Conservation (phyloP, 2,797 vertebrate genomes). For the Ciconia nigra region DNA sequence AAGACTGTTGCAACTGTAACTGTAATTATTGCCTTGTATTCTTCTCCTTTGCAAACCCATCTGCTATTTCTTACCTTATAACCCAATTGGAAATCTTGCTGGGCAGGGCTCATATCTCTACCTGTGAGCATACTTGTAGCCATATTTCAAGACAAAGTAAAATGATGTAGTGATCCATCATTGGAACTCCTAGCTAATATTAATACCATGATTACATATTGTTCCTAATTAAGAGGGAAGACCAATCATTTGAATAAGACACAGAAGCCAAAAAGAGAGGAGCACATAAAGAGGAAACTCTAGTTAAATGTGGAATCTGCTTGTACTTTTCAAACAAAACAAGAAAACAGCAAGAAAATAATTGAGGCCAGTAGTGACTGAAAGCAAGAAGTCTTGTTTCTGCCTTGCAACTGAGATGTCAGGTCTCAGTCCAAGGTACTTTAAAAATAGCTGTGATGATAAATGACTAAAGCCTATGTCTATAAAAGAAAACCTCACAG, state of each 20-base stretch:
- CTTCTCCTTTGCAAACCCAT: background rate
- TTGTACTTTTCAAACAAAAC: background rate
- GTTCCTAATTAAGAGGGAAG: background rate
- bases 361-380: background rate
- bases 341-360: background rate
- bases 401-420: background rate
- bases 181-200: background rate
- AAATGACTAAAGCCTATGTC: background rate
- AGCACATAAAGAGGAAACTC: background rate
- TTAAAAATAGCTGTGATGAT: background rate
- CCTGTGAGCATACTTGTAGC: background rate
- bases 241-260: background rate
- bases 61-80: background rate
- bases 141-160: background rate
- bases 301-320: background rate
- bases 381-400: background rate
- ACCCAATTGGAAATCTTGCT: background rate
- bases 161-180: background rate
- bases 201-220: background rate
- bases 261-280: background rate
- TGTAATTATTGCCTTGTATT: background rate
- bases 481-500: background rate
- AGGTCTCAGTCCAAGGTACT: background rate
- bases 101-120: background rate
- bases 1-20: background rate